A percentile compares a stretch with the other conserved stretches of the same genome.
Evolutionary conservation across 2,888 invertebrate species (phyloP).

Genomic region (Nomada ferruginata): DNA sequence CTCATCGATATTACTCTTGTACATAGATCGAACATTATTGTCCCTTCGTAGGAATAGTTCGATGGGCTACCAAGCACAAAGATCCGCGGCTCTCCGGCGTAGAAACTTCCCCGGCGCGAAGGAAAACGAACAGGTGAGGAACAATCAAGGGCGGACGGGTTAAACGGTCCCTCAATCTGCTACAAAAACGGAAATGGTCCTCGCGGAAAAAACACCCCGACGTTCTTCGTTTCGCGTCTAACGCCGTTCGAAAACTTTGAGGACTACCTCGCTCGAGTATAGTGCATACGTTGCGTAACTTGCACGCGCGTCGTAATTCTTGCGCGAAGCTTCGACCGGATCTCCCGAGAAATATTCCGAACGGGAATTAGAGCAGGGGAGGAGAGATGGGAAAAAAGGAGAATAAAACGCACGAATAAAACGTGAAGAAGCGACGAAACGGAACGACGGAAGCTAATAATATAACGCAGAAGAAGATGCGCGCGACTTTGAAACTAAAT

Average conservation of each 20-base stretch:
- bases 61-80: not conserved
- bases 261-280: not conserved
- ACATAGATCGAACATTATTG: conserved; percentile 45
- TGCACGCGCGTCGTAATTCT: not conserved
- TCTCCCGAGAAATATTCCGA: conserved; percentile 53
- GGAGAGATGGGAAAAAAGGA: not conserved
- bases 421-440: not conserved
- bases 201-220: not conserved
- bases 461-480: conserved; percentile 65
- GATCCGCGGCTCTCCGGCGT: conserved; percentile 26
- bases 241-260: conserved; percentile 22
- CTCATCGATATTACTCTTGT: conserved; percentile 63
- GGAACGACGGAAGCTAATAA: conserved; percentile 16
- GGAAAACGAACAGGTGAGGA: not conserved
- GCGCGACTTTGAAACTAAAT: conserved; percentile 71
- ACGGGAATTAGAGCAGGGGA: not conserved
- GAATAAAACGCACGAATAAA: not conserved
- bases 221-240: conserved; percentile 23
- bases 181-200: conserved; percentile 20
- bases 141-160: conserved; percentile 32
- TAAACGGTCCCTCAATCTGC: conserved; percentile 41
- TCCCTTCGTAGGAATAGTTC: conserved; percentile 30
- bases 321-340: conserved; percentile 68
- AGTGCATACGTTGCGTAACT: too few species aligned
- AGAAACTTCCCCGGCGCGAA: conserved; percentile 22